Base-by-base conservation (phyloP, 2,797 vertebrate genomes). In the Amblyraja radiata region DNA sequence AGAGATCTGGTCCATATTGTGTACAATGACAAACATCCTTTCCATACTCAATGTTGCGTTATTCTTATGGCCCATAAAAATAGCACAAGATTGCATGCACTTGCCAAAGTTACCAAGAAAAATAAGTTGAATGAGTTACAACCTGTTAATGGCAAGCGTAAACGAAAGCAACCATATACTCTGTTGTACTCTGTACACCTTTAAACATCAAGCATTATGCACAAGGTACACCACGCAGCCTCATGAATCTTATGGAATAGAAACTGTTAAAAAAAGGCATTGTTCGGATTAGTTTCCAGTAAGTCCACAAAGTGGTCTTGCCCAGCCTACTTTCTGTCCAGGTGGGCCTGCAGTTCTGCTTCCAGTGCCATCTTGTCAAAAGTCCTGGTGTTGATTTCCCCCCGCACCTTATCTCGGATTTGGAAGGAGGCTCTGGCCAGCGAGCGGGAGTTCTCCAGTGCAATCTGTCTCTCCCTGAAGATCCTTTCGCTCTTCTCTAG, bases 281-380 rank as follows among this genome's bases (percentile, higher is more conserved):
- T 1, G 14, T 76, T 54, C 76, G 23, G 73, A 71, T 74, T 73
- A 54, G 25, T 92, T 76, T 71, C 36, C 71, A 54, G 54, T 13
- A 73, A 76, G 39, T 54, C 46, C 11, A 76, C 23, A 76, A 74
- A 6, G 23, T 11, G 71, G 32, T 32, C 61, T 65, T 13, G 61
- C 63, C 84, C 8, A 36, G n/a, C 14, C 90, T 95, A 98, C 94
- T 99, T 99, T 93, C 98, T 98, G 94, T 97, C 97, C 93, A 99
- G 96, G 93, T 96, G 97, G 94, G 98, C 98, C 79, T 98, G 97
- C 68, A 99, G 95, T 94, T 99, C 98, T 93, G 99, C 99, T 93
- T 99, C 99, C 6, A 98, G 96, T 61, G 97, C 98, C 99, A 99
- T 99, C 94, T 98, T 99, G 94, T 99, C 99, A 93, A 99, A 99